These are phyloP conservation scores for Alethe castanea DNA, from an alignment of 2,113 vertebrate genomes.

Conservation along the genomic window DNA sequence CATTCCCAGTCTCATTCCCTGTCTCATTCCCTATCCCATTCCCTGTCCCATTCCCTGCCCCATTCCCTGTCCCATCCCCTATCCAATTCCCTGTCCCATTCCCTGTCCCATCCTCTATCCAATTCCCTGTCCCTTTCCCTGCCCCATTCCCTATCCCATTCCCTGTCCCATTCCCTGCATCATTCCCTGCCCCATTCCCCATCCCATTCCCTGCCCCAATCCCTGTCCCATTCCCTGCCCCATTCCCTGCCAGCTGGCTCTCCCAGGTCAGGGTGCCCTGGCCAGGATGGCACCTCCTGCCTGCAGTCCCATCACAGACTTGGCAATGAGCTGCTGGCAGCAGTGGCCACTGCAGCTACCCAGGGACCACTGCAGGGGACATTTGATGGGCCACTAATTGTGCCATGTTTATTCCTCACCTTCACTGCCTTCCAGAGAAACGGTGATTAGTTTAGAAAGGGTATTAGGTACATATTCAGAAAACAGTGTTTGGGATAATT, in stretches of 20 bases:
- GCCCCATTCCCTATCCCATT: rapidly evolving
- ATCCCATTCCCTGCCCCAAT: no score
- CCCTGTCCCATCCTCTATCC: rapidly evolving
- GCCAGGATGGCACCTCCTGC: no score
- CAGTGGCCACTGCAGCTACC: no score
- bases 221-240: no score
- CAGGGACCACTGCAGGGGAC: no score
- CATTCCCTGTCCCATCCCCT: not conserved
- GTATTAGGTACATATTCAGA: not conserved
- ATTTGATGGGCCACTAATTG: no score
- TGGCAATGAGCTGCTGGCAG: no score
- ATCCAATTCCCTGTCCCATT: rapidly evolving
- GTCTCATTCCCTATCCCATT: rapidly evolving
- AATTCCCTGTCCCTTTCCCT: rapidly evolving
- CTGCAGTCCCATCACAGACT: no score
- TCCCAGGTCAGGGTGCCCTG: no score
- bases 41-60: rapidly evolving
- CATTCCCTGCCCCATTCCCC: no score
- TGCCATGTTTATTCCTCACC: not conserved
- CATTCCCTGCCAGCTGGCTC: no score
- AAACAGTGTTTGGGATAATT: not conserved
- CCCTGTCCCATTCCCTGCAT: rapidly evolving
- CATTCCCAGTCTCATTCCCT: rapidly evolving
- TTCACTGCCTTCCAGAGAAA: not conserved
- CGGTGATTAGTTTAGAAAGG: not conserved